Evolutionary conservation across 1,140 invertebrate genomes (phyloP), one percentile per base, ranked within the genome.

Genomic region (Teleopsis dalmanni): DNA sequence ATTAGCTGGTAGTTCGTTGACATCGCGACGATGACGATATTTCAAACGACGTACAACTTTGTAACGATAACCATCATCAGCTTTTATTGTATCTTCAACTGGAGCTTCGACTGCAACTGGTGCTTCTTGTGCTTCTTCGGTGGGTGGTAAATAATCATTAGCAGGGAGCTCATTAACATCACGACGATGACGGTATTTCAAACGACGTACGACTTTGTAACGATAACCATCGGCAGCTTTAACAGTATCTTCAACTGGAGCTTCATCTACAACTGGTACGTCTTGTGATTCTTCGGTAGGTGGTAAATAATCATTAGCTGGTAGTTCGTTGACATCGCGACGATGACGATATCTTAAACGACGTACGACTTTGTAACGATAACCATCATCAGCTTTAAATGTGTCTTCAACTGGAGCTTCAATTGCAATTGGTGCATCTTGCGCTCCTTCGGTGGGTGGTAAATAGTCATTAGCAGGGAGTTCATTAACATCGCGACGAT

Each of bases 121-220:
- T n/a, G 18, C 46, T 23, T 57, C 57, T 11, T 9, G 16, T 2
- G 48, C 48, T 23, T 46, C 31, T 35, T 45, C 34, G 9, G 13
- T 22, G 4, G 29, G 33, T 34, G 37, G 58, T 2, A 33, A 27
- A 45, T 64, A 64, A 18, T 64, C 59, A 18, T 42, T 47, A 26
- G 53, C 26, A 54, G 57, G 0, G 0, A 63, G 46, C 48, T 65
- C 62, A 34, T 37, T 47, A n/a, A 63, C 62, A 49, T 65, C 62
- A 55, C 62, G 62, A 53, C 62, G 60, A 6, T 48, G 55, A 50
- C 62, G 62, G 49, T 44, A 29, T 60, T 61, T 66, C 25, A 65
- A 57, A 40, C 60, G 60, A 38, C 62, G 62, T 19, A 65, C 62
- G 49, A 58, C 60, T 57, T 65, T 65, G 62, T 65, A 65, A 23